Conservation (phyloP, 2,797 vertebrate species). For the Dryobates pubescens region DNA sequence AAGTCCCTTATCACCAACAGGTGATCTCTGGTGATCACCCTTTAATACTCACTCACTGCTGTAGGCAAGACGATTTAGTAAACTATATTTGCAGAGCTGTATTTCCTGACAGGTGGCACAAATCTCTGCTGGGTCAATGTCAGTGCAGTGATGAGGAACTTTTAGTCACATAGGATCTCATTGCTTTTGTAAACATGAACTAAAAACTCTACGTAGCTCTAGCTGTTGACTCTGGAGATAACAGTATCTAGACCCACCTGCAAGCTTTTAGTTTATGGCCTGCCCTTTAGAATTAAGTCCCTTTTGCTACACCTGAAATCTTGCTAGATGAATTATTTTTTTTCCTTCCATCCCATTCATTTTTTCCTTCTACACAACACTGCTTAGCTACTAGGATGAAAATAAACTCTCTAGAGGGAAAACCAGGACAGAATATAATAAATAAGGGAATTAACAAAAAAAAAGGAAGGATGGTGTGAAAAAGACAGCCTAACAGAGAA, state of each 20-base stretch:
- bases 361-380: neutral
- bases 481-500: neutral
- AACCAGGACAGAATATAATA: neutral
- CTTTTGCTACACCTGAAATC: neutral
- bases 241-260: conserved; percentile 16
- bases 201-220: neutral
- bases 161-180: neutral
- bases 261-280: conserved; percentile 13
- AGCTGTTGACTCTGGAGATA: conserved; percentile 58
- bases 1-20: neutral
- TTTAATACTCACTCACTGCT: neutral
- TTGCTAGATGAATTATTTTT: neutral
- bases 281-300: neutral
- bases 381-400: neutral
- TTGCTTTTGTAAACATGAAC: neutral
- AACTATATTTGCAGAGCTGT: neutral
- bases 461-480: neutral
- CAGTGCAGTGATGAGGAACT: conserved; percentile 5
- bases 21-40: neutral
- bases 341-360: neutral
- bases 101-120: conserved; percentile 26
- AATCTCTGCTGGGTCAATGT: neutral
- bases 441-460: neutral
- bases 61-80: neutral
- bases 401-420: neutral